Evolutionary conservation across 1,140 invertebrate species (phyloP).

Genomic region (Coenobita brevimanus): DNA sequence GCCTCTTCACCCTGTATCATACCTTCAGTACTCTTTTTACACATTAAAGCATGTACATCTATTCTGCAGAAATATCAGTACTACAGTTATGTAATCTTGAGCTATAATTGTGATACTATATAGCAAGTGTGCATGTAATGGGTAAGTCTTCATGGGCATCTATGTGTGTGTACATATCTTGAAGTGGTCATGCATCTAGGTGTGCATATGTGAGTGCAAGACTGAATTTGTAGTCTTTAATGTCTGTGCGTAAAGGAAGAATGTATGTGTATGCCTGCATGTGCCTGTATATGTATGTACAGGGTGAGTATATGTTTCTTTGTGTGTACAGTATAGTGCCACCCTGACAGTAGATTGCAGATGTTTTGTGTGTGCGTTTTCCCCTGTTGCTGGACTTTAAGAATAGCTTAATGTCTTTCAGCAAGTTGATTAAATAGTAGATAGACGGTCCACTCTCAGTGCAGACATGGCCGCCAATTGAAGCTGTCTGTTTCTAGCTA

Average conservation of each 20-base stretch:
- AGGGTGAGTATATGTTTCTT: no score
- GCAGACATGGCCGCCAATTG: no score
- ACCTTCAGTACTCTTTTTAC: constrained; percentile 23
- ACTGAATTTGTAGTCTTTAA: not conserved
- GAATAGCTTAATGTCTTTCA: no score
- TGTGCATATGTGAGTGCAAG: not conserved
- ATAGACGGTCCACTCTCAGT: no score
- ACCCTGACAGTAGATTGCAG: no score
- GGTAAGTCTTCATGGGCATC: not conserved
- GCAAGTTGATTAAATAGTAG: no score
- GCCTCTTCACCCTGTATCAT: not conserved
- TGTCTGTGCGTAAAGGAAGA: not conserved
- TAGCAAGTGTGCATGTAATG: constrained; percentile 47
- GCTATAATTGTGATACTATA: constrained; percentile 58
- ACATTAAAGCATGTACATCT: constrained; percentile 19
- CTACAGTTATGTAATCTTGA: constrained; percentile 46
- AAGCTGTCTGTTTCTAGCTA: no score
- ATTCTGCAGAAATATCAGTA: constrained; percentile 25
- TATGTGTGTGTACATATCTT: not conserved
- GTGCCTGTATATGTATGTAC: not conserved
- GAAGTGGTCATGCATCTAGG: not conserved
- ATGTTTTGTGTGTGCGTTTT: no score
- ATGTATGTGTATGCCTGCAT: not conserved
- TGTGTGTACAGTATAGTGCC: no score
- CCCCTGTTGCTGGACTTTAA: no score